Percentiles rank a stretch among this genome's conserved stretches.
These are phyloP conservation scores for Gymnodraco acuticeps DNA, from an alignment of 2,797 vertebrate genomes.

Conservation along the genomic window DNA sequence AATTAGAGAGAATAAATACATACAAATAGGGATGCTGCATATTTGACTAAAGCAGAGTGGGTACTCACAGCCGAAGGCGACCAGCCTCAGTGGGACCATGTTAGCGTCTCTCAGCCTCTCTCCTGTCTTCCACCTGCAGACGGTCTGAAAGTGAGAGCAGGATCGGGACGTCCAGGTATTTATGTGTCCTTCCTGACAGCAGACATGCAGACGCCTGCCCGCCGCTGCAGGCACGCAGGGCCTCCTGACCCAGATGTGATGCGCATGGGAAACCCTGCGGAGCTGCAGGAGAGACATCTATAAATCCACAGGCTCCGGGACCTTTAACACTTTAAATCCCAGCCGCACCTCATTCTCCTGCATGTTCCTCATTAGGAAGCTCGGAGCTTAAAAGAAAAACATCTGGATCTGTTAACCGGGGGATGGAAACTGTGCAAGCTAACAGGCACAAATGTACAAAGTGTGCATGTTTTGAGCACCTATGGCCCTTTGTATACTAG, in stretches of 20 bases:
- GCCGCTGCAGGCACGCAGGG: constrained; percentile 54
- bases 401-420: constrained; percentile 46
- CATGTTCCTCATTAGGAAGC: constrained; percentile 49
- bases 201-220: constrained; percentile 74
- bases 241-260: constrained; percentile 68
- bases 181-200: constrained; percentile 49
- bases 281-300: constrained; percentile 46
- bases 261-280: constrained; percentile 40
- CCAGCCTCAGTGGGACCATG: constrained; percentile 70
- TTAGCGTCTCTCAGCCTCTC: constrained; percentile 41
- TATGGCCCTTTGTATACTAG: not conserved
- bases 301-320: constrained; percentile 63
- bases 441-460: not conserved
- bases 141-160: constrained; percentile 26
- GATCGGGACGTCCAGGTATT: constrained; percentile 50
- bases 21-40: fast-evolving
- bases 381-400: constrained; percentile 31
- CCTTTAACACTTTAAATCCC: constrained; percentile 31
- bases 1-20: not conserved
- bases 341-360: constrained; percentile 52
- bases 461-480: constrained; percentile 15
- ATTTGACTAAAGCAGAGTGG: not conserved
- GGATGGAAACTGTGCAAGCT: not conserved
- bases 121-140: constrained; percentile 49
- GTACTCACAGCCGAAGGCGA: constrained; percentile 69